Evolutionary conservation across 92 coral and sea anemone genomes (phyloP).

Genomic region (Porites divaricata): DNA sequence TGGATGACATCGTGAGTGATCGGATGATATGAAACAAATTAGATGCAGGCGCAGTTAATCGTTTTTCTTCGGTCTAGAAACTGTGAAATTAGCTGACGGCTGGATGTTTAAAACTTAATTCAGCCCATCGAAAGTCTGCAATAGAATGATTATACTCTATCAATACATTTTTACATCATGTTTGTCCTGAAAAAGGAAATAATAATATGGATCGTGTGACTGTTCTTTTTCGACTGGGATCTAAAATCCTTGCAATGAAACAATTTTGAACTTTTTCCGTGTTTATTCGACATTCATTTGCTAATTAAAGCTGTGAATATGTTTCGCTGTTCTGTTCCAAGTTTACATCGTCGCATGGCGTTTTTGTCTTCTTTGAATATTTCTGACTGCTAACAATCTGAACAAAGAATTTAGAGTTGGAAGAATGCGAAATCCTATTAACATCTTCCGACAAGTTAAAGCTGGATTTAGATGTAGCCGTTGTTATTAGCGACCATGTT

Average conservation of each 20-base stretch:
- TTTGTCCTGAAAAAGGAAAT: neutral
- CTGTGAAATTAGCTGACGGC: neutral
- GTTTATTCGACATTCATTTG: constrained; percentile 26
- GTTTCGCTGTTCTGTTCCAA: neutral
- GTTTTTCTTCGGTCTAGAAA: neutral
- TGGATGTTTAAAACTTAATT: neutral
- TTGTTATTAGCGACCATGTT: neutral
- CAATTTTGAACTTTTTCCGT: neutral
- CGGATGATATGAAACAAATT: neutral
- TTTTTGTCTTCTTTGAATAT: constrained; percentile 15
- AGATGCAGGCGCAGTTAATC: neutral
- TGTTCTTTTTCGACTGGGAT: constrained; percentile 8
- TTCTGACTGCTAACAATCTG: neutral
- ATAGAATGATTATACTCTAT: neutral
- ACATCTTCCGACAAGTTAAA: neutral
- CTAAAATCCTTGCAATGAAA: neutral
- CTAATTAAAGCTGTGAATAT: constrained; percentile 3
- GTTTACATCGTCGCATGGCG: neutral
- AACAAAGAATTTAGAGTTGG: neutral
- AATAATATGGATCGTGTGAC: neutral
- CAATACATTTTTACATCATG: too few relatives aligned
- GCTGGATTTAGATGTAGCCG: neutral
- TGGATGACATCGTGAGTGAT: neutral
- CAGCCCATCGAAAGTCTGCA: neutral
- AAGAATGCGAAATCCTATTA: neutral